phyloP scores from a whole-genome alignment of 2,113 vertebrate genomes.

The Helogale parvula region DNA sequence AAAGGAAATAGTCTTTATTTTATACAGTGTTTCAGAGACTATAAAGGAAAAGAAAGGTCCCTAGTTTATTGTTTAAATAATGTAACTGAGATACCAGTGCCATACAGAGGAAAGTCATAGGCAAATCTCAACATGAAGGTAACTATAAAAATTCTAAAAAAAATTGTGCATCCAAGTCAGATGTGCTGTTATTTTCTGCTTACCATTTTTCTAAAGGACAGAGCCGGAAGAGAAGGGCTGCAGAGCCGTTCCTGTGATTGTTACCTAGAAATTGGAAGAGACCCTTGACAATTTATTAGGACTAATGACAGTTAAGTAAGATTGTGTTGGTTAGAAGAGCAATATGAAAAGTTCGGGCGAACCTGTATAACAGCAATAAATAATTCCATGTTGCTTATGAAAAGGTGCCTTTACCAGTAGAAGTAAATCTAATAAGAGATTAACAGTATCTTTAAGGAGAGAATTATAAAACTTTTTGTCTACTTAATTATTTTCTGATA shows the following conservation, averaged over 20 bases:
- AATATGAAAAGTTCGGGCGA: neutral
- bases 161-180: neutral
- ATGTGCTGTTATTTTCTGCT: neutral
- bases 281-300: neutral
- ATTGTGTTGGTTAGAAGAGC: neutral
- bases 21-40: neutral
- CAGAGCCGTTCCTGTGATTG: neutral
- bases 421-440: neutral
- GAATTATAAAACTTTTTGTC: neutral
- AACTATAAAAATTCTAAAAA: neutral
- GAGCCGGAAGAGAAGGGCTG: neutral
- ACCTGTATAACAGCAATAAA: neutral
- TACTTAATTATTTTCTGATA: neutral
- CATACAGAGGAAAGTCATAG: neutral
- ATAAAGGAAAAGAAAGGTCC: neutral
- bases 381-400: neutral
- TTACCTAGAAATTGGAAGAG: neutral
- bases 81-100: neutral
- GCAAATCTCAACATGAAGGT: neutral
- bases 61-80: neutral
- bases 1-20: neutral
- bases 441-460: neutral
- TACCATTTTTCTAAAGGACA: neutral
- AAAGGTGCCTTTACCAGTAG: neutral
- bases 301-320: neutral